Conservation (phyloP, 2,797 vertebrate species). For the Enteromius radiatus region DNA sequence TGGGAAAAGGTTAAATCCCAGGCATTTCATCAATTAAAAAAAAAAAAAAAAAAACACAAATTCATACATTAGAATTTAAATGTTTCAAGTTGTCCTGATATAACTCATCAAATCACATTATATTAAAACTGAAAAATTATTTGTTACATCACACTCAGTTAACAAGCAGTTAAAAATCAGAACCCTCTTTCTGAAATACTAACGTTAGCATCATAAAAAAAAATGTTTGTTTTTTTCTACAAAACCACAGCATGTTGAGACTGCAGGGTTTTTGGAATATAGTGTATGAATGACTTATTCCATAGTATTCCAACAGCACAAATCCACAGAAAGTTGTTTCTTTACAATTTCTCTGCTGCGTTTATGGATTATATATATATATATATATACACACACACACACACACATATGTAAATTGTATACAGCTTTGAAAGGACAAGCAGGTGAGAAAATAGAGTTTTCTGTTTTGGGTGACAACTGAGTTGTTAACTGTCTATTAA, state of each 20-base stretch:
- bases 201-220: neutral
- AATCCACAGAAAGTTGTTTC: neutral
- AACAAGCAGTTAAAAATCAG: neutral
- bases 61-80: neutral
- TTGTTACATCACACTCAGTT: neutral
- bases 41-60: no score
- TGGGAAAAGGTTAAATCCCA: neutral
- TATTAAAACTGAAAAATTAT: neutral
- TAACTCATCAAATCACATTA: neutral
- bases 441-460: neutral
- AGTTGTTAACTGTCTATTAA: neutral
- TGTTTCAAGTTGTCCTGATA: neutral
- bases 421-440: neutral
- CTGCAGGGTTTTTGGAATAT: neutral
- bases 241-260: neutral
- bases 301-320: no score
- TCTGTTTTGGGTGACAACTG: neutral
- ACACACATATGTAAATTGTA: no score
- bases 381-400: no score
- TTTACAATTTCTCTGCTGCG: no score
- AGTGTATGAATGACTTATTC: neutral
- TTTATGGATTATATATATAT: neutral
- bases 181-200: neutral
- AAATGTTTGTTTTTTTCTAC: neutral
- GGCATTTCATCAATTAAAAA: neutral